These are phyloP conservation scores for Aspidiotus destructor DNA, from an alignment of 2,888 invertebrate species.

Conservation along the genomic window DNA sequence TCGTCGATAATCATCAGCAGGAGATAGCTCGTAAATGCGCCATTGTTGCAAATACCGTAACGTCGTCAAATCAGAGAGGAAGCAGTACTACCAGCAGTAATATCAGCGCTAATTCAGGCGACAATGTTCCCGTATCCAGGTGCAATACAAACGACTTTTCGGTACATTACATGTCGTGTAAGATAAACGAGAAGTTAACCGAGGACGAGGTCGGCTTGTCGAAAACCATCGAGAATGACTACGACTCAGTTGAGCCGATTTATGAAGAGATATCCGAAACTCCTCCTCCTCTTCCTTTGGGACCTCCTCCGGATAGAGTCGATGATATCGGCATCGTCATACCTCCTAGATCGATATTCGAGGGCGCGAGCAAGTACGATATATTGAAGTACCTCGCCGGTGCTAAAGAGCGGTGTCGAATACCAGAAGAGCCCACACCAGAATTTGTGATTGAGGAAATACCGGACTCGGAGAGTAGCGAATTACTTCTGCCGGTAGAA, in stretches of 20 bases:
- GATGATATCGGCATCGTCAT: slow-evolving; percentile 56
- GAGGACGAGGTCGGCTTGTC: slow-evolving; percentile 34
- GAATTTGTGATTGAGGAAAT: slow-evolving; percentile 31
- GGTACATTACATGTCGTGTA: slow-evolving; percentile 35
- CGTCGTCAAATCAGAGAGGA: background rate
- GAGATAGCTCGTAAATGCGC: background rate
- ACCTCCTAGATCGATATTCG: slow-evolving; percentile 46
- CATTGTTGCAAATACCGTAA: slow-evolving; percentile 33
- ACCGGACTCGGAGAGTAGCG: slow-evolving; percentile 44
- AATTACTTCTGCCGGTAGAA: slow-evolving; percentile 49
- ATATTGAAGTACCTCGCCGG: slow-evolving; percentile 81
- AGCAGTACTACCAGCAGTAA: background rate
- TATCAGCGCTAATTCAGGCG: background rate
- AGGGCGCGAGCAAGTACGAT: slow-evolving; percentile 75
- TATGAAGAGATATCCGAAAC: slow-evolving; percentile 49
- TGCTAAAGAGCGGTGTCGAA: slow-evolving; percentile 58
- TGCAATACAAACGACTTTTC: slow-evolving; percentile 33
- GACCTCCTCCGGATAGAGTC: slow-evolving; percentile 61
- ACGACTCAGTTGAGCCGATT: slow-evolving; percentile 65
- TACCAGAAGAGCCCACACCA: slow-evolving; percentile 31
- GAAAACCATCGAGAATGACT: slow-evolving; percentile 53
- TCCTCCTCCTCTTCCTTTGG: slow-evolving; percentile 67
- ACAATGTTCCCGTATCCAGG: slow-evolving; percentile 23
- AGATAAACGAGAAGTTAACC: slow-evolving; percentile 21
- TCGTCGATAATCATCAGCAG: slow-evolving; percentile 48